Percentiles rank a stretch among this genome's conserved stretches.
Evolutionary conservation across 2,797 vertebrate species (phyloP).

Genomic region (Pangasius mekongensis): DNA sequence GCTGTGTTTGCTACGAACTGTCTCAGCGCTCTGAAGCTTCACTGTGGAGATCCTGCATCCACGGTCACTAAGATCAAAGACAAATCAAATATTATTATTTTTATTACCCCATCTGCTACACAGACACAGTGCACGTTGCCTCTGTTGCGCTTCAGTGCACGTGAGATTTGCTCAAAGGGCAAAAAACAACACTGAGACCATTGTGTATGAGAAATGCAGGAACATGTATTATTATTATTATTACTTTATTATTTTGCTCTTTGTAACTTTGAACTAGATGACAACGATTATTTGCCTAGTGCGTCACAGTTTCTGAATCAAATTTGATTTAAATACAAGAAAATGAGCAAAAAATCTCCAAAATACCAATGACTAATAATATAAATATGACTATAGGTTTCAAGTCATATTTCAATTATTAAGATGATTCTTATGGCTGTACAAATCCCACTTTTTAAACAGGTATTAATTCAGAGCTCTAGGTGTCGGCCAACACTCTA

Average conservation of each 20-base stretch:
- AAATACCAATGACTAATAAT: not conserved
- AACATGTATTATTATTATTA: not conserved
- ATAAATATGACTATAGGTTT: not conserved
- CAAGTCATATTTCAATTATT: not conserved
- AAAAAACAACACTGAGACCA: slow-evolving; percentile 12
- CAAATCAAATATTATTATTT: slow-evolving; percentile 29
- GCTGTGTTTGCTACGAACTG: slow-evolving; percentile 22
- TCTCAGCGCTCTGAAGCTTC: slow-evolving; percentile 42
- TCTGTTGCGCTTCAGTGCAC: slow-evolving; percentile 7
- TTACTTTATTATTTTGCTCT: too few species aligned
- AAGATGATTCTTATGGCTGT: not conserved
- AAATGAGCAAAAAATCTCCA: not conserved
- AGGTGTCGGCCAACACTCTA: not conserved
- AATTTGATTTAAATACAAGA: not conserved
- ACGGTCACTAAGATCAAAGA: slow-evolving; percentile 44
- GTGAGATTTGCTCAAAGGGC: not conserved
- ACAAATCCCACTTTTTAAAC: not conserved
- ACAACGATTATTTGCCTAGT: not conserved
- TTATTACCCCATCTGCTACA: slow-evolving; percentile 24
- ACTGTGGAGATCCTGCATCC: slow-evolving; percentile 40
- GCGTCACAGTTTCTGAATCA: not conserved
- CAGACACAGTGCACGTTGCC: slow-evolving; percentile 8
- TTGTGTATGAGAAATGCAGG: not conserved
- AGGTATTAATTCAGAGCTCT: not conserved
- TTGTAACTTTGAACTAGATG: not conserved